Base-by-base conservation (phyloP, 2,888 invertebrate species). In the Torymus aiolomorphi region DNA sequence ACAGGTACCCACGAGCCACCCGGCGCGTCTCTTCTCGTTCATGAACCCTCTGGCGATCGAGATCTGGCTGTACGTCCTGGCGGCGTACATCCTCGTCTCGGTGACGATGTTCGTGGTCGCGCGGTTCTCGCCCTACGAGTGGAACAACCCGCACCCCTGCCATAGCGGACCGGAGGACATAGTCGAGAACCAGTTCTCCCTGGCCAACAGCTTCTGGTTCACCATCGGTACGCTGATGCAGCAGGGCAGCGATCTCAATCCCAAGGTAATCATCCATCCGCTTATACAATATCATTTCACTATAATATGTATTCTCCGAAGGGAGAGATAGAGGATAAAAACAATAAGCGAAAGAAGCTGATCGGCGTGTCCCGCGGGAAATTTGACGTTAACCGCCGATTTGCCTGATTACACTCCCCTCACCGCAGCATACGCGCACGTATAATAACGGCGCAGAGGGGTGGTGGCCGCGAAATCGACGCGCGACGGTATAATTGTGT, bases 161-260 rank as follows among this genome's bases (percentile, higher is more conserved):
- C 93, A 94, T 85, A 85, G 88, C 56, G 89, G 88, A 51, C 76
- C 85, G 24, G 93, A 94, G 82, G 42, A 42, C 8, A 91, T 93
- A 31, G 92, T 93, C 62, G 94, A 95, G 88, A 97, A 96, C 90
- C 95, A 96, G 88, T 97, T 97, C 89, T 94, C 95, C 24, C 90
- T 97, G 83, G 93, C 95, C 51, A 96, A 97, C 90, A 95, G 95
- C 86, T 95, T 97, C 89, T 97, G 96, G 96, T 96, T 96, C 90
- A 95, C 96, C 31, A 95, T 96, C 75, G 96, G 96, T n/a, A 96
- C 96, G 0, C 92, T 97, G 70, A 96, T 97, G 95, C 96, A 96
- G 87, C 96, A 96, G 90, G 95, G 96, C 84, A 95, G 95, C 62
- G 95, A 95, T 87, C 91, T 95, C 75, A 95, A 95, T 89, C 97